Evolutionary conservation across 1,140 invertebrate genomes (phyloP), one percentile per base, ranked within the genome.

Genomic region (Rhynchophorus ferrugineus): DNA sequence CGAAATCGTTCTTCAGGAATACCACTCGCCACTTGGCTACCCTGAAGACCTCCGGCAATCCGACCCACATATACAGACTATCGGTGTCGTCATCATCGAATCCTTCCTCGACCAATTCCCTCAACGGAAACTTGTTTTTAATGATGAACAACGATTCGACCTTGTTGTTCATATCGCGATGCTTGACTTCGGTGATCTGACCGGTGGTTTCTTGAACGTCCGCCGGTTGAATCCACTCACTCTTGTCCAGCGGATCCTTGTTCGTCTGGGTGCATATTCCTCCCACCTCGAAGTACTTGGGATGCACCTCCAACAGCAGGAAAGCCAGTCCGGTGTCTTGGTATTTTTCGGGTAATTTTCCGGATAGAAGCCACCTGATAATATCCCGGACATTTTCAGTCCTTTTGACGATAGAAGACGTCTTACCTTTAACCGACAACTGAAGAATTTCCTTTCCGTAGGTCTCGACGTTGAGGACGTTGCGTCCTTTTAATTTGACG

Each of bases 1-100:
- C 47, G 41, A 66, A 66, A 43, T 64, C 59, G 0, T 58, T 53
- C 18, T 64, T 59, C 13, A 65, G 37, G 49, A 61, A 64, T 33
- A 65, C 41, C 37, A 64, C 53, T 13, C 59, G 49, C 63, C 63
- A 65, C 56, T 58, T 56, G 16, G 29, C 54, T 18, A 50, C 18
- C 21, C 48, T 44, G n/a, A 29, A 17, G 1, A 60, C 44, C 45
- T 48, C 44, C 7, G 63, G 63, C 11, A 65, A 36, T 7, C 35
- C 49, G 9, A 39, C 54, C 48, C 54, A 54, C 57, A 59, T 55
- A 24, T 54, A 51, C 29, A 57, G 39, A 21, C 55, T 56, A 18
- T 52, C 52, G 3, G 17, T 19, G 1, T 36, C 16, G 24, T 39
- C 38, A 44, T 56, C 44, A 13, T 42, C 20, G 8, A 6, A 16